Evolutionary conservation across 2,888 invertebrate species (phyloP).

Genomic region (Drosophila prolongata): DNA sequence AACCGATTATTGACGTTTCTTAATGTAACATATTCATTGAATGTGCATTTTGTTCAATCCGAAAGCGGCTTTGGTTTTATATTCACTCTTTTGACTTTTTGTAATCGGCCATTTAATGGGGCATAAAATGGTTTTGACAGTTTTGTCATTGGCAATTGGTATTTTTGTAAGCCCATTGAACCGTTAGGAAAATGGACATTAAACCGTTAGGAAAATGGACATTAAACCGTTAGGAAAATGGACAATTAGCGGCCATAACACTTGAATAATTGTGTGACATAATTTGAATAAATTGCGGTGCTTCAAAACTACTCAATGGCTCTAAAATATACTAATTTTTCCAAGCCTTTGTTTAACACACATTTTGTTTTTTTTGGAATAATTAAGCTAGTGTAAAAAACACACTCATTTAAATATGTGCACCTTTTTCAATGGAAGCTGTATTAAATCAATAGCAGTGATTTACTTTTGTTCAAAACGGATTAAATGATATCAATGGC

Average conservation of each 20-base stretch:
- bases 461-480: conserved; percentile 19
- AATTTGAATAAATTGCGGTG: conserved; percentile 2
- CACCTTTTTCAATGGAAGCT: background rate
- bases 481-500: conserved; percentile 36
- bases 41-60: conserved; percentile 9
- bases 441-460: background rate
- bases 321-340: background rate
- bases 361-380: too few relatives aligned
- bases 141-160: conserved; percentile 11
- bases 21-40: conserved; percentile 1
- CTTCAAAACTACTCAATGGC: background rate
- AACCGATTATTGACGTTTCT: conserved; percentile 6
- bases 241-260: conserved; percentile 27
- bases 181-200: conserved; percentile 6
- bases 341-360: background rate
- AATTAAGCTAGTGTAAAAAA: too few relatives aligned
- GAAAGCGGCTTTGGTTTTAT: background rate
- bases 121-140: conserved; percentile 18
- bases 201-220: conserved; percentile 2
- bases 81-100: conserved; percentile 5
- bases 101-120: conserved; percentile 11
- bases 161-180: conserved; percentile 22
- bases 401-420: background rate
- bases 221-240: conserved; percentile 2
- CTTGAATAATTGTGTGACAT: conserved; percentile 12